Conservation (phyloP, 2,113 vertebrate genomes). For the Bothrops jararaca region DNA sequence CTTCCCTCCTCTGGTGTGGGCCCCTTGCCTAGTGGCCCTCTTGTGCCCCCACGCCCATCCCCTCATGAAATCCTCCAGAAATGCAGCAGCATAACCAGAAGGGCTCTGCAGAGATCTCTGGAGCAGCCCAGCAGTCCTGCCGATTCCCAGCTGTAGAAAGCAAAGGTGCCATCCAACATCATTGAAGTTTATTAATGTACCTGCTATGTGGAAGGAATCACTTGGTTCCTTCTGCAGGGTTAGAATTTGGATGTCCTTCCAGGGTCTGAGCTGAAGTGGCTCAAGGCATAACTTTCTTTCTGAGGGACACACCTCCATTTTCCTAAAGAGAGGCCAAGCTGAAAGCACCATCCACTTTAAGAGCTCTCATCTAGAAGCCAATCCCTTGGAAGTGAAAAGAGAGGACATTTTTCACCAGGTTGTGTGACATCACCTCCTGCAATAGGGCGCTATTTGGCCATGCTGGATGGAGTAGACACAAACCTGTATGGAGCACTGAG, state of each 20-base stretch:
- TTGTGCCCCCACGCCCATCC: conserved; percentile 74
- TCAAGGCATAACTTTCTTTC: not conserved
- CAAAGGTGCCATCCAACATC: fast-evolving
- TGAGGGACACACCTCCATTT: not conserved
- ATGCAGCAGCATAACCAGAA: conserved; percentile 83
- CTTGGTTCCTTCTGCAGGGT: not conserved
- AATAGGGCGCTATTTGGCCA: not conserved
- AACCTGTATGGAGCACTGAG: not conserved
- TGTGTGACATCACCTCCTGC: not conserved
- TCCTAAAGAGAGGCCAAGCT: not conserved
- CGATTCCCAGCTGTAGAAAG: not conserved
- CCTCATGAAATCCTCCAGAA: conserved; percentile 75
- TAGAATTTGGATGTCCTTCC: too few relatives aligned
- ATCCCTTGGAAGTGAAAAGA: not conserved
- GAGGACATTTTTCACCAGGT: not conserved
- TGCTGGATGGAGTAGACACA: not conserved
- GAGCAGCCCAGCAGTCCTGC: not conserved
- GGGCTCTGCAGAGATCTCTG: conserved; percentile 47
- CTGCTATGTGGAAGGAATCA: not conserved
- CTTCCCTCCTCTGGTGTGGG: not conserved
- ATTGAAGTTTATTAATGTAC: fast-evolving
- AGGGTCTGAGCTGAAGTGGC: not conserved
- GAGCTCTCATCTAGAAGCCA: too few relatives aligned
- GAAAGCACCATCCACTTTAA: not conserved
- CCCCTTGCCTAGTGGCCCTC: conserved; percentile 35